Conservation (phyloP, 2,113 vertebrate genomes). For the Saccopteryx leptura region DNA sequence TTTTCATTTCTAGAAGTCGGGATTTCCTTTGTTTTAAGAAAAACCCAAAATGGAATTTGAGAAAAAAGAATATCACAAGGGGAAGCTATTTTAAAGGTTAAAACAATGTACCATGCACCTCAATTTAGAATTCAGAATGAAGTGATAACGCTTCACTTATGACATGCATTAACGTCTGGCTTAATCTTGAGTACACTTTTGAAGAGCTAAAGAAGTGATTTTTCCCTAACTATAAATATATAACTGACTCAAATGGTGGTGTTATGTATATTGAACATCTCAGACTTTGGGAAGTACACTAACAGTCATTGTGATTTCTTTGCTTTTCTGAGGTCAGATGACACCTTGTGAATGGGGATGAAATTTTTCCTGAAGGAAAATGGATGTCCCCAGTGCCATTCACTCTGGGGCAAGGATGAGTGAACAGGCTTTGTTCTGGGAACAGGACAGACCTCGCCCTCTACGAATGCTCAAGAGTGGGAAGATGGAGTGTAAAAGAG, state of each 20-base stretch:
- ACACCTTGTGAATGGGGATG: background rate
- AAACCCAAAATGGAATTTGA: background rate
- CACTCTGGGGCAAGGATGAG: background rate
- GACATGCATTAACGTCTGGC: background rate
- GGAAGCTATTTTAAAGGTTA: conserved; percentile 9
- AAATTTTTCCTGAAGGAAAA: background rate
- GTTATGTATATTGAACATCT: background rate
- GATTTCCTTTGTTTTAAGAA: conserved; percentile 13
- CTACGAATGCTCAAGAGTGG: background rate
- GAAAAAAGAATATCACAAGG: background rate
- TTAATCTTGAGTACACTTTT: background rate
- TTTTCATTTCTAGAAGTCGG: background rate
- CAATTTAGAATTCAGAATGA: background rate
- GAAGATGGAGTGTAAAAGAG: background rate
- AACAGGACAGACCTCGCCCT: too few relatives aligned
- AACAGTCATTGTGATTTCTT: background rate
- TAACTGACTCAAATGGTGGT: background rate
- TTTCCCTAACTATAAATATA: background rate
- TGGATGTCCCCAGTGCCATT: background rate
- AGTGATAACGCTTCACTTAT: background rate
- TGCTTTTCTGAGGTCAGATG: background rate
- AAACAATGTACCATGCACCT: background rate
- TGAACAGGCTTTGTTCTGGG: background rate
- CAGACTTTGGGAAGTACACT: background rate
- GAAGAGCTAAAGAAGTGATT: background rate